Base-by-base conservation (phyloP, 1,140 invertebrate species). In the Brachionus rotundiformis region DNA sequence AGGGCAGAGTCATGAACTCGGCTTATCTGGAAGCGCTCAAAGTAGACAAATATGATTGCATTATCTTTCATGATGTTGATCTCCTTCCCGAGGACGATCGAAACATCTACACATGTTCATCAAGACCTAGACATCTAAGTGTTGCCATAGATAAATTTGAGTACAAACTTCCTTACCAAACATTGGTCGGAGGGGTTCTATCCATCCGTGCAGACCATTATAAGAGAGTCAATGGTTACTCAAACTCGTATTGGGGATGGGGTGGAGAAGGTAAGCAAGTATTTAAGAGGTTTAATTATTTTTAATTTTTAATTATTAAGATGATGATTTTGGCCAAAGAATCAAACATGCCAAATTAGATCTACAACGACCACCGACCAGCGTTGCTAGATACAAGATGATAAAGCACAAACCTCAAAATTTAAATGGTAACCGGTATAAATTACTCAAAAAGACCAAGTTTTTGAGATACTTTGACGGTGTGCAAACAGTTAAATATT, bases 181-280 rank as follows among this genome's bases (percentile, higher is more conserved):
- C 31, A 33, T 36, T 81, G 2, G 79, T 81, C 11, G 79, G 79
- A 29, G 79, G 79, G 10, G 79, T 81, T 63, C 10, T 81, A 10
- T 54, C 76, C 10, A 79, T 79, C 3, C 19, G 36, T 8, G 10
- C 76, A 13, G 47, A 79, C 5, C 76, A 79, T n/a, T 79, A 79
- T 27, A 79, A 31, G 25, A 6, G 19, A 11, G 33, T 25, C 2
- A 79, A 79, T 63, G 76, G 95, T 2, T 95, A 95, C 90, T 94
- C 93, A 13, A 95, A 94, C 88, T 85, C 91, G 33, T 95, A 92
- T 87, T 93, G 91, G 88, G 93, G 92, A 0, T 93, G 92, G 92
- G 92, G 86, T 8, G 79, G 79, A 5, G 79, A 80, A 80, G 77
- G 49, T 80, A 49, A 49, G 10, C 5, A 16, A 41, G 13, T 5